phyloP scores from a whole-genome alignment of 2,797 vertebrate species.

The Coccyzus lansbergi region DNA sequence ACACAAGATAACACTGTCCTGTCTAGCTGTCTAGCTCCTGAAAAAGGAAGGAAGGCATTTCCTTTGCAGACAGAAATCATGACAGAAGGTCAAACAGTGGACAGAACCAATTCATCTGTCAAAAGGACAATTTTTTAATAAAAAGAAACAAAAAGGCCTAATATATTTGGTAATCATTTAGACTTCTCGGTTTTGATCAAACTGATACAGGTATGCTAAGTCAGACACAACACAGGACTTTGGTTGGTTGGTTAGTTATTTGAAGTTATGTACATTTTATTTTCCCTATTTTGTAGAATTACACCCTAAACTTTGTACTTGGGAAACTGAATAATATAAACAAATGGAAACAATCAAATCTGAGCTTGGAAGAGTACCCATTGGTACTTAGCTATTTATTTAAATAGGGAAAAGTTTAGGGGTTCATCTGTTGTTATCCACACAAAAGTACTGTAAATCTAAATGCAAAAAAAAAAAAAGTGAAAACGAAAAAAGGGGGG shows the following conservation, averaged over 20 bases:
- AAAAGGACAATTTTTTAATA: constrained; percentile 33
- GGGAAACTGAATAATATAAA: neutral
- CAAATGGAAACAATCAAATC: constrained; percentile 15
- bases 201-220: neutral
- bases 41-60: constrained; percentile 75
- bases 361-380: neutral
- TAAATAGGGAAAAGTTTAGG: neutral
- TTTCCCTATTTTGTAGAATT: neutral
- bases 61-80: constrained; percentile 74
- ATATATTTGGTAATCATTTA: neutral
- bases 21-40: constrained; percentile 72
- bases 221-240: neutral
- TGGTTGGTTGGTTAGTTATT: neutral
- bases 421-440: constrained; percentile 28
- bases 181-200: neutral
- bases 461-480: constrained; percentile 2
- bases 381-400: neutral
- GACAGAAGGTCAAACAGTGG: constrained; percentile 76
- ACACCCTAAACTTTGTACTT: neutral
- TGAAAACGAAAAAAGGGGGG: neutral
- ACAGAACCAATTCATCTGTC: constrained; percentile 63
- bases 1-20: constrained; percentile 70
- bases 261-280: neutral
- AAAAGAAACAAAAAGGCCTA: neutral
- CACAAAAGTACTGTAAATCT: constrained; percentile 39